phyloP scores from a whole-genome alignment of 2,888 invertebrate genomes.

The Cheiracanthium punctorium region DNA sequence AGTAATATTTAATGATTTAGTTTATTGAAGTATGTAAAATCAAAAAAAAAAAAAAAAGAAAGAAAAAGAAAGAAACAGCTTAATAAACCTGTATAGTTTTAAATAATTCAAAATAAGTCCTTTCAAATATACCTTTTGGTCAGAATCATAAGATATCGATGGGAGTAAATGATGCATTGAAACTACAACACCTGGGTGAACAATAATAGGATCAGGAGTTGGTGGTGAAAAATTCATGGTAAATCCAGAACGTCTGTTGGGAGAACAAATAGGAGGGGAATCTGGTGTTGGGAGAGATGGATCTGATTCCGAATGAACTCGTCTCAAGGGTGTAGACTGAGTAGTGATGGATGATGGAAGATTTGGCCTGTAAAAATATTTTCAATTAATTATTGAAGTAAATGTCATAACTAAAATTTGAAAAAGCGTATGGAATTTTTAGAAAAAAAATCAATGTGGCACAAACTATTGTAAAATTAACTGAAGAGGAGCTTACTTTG shows the following conservation, averaged over 20 bases:
- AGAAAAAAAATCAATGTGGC: too few species aligned
- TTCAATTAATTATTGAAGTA: too few species aligned
- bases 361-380: constrained; percentile 70
- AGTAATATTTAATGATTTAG: too few species aligned
- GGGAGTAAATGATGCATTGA: constrained; percentile 95
- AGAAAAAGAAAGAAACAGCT: background rate
- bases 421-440: too few species aligned
- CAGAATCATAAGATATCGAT: constrained; percentile 79
- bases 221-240: constrained; percentile 86
- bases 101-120: too few species aligned
- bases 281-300: constrained; percentile 31
- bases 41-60: too few species aligned
- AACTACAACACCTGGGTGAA: constrained; percentile 91
- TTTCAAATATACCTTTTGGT: constrained; percentile 58
- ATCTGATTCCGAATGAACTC: constrained; percentile 52
- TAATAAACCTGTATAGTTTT: too few species aligned
- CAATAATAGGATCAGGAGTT: constrained; percentile 86
- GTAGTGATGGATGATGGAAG: constrained; percentile 39
- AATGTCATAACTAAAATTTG: too few species aligned
- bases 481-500: too few species aligned
- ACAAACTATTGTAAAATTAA: too few species aligned
- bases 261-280: constrained; percentile 60
- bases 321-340: constrained; percentile 43
- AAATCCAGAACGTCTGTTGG: constrained; percentile 71
- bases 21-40: background rate